Evolutionary conservation across 2,888 invertebrate genomes (phyloP).

Genomic region (Cephalotes varians): DNA sequence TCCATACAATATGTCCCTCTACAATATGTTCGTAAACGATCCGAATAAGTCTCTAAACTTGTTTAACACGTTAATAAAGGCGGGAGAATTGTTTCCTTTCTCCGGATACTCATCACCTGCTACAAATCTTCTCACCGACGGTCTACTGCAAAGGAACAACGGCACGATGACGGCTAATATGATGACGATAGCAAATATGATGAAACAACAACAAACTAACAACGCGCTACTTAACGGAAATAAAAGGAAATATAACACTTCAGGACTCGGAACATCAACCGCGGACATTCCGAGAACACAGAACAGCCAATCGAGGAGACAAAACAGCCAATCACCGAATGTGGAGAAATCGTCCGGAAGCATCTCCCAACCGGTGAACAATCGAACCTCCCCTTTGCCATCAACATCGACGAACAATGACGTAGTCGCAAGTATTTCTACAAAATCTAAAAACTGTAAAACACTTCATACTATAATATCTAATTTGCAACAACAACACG

Average conservation of each 20-base stretch:
- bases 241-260: background rate
- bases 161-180: too few relatives aligned
- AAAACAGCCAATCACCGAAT: background rate
- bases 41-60: background rate
- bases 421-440: background rate
- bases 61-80: background rate
- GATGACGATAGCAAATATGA: too few relatives aligned
- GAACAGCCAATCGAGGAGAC: background rate
- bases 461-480: background rate
- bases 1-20: too few relatives aligned
- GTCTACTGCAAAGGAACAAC: background rate
- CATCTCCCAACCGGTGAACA: background rate
- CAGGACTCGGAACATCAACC: background rate
- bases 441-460: background rate
- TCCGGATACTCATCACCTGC: background rate
- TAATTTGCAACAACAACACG: background rate
- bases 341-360: background rate
- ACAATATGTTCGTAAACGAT: too few relatives aligned
- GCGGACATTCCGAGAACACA: background rate
- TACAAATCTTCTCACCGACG: background rate
- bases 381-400: background rate
- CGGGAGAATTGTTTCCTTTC: background rate
- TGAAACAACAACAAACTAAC: background rate
- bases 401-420: background rate
- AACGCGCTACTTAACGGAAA: background rate